Evolutionary conservation across 2,113 vertebrate species (phyloP), one percentile per base, ranked within the genome.

Genomic region (Mormoops blainvillei): DNA sequence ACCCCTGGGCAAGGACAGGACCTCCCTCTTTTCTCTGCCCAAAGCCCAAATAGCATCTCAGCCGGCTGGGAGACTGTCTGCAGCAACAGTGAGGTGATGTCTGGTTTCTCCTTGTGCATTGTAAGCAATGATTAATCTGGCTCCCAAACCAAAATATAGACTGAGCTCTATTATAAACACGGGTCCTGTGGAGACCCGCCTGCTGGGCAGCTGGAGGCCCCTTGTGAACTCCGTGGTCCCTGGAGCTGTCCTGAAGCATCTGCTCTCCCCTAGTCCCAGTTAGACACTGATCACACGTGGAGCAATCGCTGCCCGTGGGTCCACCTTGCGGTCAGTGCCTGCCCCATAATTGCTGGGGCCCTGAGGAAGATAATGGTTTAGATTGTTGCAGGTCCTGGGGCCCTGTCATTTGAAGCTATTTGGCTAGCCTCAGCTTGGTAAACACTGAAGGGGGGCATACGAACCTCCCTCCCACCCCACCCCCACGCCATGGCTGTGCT

Each of bases 81-180:
- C 54, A 94, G 96, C 86, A 88, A 68, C 92, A 94, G 97, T 98
- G 97, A 98, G 97, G 97, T 97, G 97, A 98, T 98, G 97, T 98
- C 97, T 98, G 97, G 97, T 87, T 97, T 96, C 76, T 91, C 83
- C 94, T 26, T 24, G 77, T 19, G 84, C 94, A 76, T 85, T 96
- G 96, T 97, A 98, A 97, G 97, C 97, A 97, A 68, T 98, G 96
- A 98, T 98, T 98, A 97, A 97, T 98, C 97, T 97, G 96, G 97
- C 97, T 97, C 45, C 38, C 81, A 96, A 97, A 97, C 91, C 96
- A 96, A 98, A 98, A 97, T 97, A 97, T 90, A 98, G 97, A 74
- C 97, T 22, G 2, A 86, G 85, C 71, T 82, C 90, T 97, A 97
- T 97, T 98, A 97, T 97, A 97, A 98, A 98, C 97, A 97, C 1